phyloP scores from a whole-genome alignment of 1,140 invertebrate species.

The Tetraneura akinire region DNA sequence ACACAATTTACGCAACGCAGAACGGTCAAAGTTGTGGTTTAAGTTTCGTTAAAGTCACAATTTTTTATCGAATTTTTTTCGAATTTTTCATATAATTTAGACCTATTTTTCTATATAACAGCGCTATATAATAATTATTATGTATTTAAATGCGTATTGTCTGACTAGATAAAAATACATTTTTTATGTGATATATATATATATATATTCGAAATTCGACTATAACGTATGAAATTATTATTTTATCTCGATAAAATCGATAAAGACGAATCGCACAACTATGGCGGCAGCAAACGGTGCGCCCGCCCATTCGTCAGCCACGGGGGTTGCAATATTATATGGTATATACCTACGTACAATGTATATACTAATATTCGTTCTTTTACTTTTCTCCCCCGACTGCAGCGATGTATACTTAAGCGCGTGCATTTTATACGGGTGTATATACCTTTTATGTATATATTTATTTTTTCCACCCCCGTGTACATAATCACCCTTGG shows the following conservation, averaged over 20 bases:
- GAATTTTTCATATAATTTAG: too few species aligned
- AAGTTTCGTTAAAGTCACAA: too few species aligned
- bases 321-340: background rate
- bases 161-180: too few species aligned
- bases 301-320: constrained; percentile 16
- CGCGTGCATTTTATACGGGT: too few species aligned
- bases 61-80: too few species aligned
- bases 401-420: background rate
- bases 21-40: too few species aligned
- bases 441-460: background rate
- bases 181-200: background rate
- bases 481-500: background rate
- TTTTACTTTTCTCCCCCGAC: constrained; percentile 30
- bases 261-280: constrained; percentile 1
- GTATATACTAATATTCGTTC: constrained; percentile 5
- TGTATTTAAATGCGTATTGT: too few species aligned
- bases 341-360: background rate
- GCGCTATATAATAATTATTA: too few species aligned
- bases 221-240: too few species aligned
- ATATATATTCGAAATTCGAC: background rate
- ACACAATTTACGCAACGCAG: too few species aligned
- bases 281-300: background rate
- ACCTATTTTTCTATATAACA: too few species aligned
- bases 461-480: background rate
- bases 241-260: background rate